Percentiles rank a stretch among this genome's conserved stretches.
Evolutionary conservation across 2,888 invertebrate genomes (phyloP).

Genomic region (Hydrotaea diabolus): DNA sequence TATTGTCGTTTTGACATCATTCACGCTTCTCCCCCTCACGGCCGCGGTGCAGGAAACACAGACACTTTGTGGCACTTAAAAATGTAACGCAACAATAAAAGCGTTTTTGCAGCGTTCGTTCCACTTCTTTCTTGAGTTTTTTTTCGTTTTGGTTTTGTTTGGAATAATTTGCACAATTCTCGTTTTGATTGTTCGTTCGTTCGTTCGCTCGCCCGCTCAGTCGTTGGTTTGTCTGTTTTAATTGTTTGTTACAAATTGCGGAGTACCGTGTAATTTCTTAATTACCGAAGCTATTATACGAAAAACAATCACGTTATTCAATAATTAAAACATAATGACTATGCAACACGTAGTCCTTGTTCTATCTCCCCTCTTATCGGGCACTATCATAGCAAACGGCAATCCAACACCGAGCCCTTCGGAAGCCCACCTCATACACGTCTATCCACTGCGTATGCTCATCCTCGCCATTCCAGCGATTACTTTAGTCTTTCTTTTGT

Average conservation of each 20-base stretch:
- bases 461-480: neutral
- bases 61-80: constrained; percentile 41
- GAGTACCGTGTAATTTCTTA: constrained; percentile 65
- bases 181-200: constrained; percentile 44
- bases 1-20: constrained; percentile 29
- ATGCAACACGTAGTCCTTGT: constrained; percentile 66
- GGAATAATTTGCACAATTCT: constrained; percentile 42
- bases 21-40: neutral
- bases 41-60: neutral
- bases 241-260: constrained; percentile 61
- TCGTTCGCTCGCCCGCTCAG: constrained; percentile 20
- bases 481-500: constrained; percentile 12
- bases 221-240: constrained; percentile 38
- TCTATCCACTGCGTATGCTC: neutral
- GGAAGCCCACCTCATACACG: neutral
- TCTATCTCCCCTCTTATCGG: constrained; percentile 27
- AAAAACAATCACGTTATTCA: constrained; percentile 67
- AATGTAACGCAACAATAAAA: constrained; percentile 39
- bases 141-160: constrained; percentile 29
- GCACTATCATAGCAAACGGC: constrained; percentile 35
- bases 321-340: constrained; percentile 67
- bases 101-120: neutral
- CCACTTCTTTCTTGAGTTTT: constrained; percentile 29
- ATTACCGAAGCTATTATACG: constrained; percentile 59
- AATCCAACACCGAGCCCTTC: constrained; percentile 34